Conservation (phyloP, 2,888 invertebrate genomes). For the Dorcus parallelipipedus region DNA sequence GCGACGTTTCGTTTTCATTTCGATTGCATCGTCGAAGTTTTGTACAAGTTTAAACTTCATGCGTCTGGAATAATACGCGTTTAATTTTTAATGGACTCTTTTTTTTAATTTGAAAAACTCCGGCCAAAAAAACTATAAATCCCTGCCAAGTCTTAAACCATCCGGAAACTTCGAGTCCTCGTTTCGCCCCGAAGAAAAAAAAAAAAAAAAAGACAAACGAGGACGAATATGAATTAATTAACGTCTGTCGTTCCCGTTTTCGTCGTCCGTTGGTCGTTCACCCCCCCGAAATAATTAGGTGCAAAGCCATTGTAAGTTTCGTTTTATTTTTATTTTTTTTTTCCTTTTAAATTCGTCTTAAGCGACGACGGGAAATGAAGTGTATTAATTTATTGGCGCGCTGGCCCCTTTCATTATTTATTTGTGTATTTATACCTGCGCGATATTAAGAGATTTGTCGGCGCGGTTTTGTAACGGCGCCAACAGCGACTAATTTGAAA, state of each 20-base stretch:
- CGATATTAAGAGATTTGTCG: constrained; percentile 20
- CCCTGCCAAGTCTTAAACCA: too few species aligned
- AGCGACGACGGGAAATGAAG: not conserved
- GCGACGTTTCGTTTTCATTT: too few species aligned
- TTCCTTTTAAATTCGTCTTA: too few species aligned
- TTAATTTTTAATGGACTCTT: too few species aligned
- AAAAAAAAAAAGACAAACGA: not conserved
- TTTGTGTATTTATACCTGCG: not conserved
- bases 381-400: not conserved
- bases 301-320: not conserved
- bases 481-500: constrained; percentile 31
- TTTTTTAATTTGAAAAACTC: too few species aligned
- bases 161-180: too few species aligned
- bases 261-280: not conserved
- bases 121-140: too few species aligned
- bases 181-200: not conserved
- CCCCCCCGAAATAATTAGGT: not conserved
- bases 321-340: too few species aligned
- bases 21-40: too few species aligned
- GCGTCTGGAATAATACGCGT: too few species aligned
- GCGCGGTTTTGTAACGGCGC: constrained; percentile 22
- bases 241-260: not conserved
- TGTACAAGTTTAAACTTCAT: too few species aligned
- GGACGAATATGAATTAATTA: not conserved
- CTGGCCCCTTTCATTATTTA: not conserved